Base-by-base conservation (phyloP, 2,888 invertebrate species). In the Chalcis sispes region DNA sequence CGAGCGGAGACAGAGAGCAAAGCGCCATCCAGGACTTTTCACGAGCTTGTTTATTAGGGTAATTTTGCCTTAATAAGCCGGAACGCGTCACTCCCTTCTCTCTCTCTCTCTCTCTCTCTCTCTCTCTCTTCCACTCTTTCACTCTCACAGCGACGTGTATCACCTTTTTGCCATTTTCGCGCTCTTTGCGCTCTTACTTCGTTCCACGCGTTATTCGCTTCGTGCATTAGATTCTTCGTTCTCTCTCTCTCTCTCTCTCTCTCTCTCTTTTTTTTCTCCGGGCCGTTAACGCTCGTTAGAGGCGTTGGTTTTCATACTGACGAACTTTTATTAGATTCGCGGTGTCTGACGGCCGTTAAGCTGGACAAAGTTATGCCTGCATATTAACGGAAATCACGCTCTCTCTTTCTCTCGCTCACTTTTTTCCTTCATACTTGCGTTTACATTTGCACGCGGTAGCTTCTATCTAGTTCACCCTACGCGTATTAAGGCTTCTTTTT, bases 41-140 rank as follows among this genome's bases (percentile, higher is more conserved):
- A 77, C 79, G 52, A 54, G 82, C 79, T 81, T 85, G 83, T 86
- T 85, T 86, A 86, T 85, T 84, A 83, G 83, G 80, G 83, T 82
- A 79, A 82, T 85, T 86, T 78, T 80, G 82, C 83, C 84, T 86
- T 86, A 86, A 86, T 86, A 86, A 86, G 84, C 84, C 81, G 79
- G 83, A 83, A 84, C 83, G 64, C 58, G n/a, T n/a, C n/a, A n/a
- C n/a, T n/a, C n/a, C n/a, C n/a, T n/a, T n/a, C n/a, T n/a, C n/a
- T n/a, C n/a, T n/a, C n/a, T n/a, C n/a, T n/a, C n/a, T n/a, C n/a
- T n/a, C n/a, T n/a, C n/a, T n/a, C n/a, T n/a, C n/a, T n/a, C n/a
- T n/a, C n/a, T n/a, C n/a, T n/a, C 71, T 54, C 65, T 15, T 65
- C 27, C 42, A 3, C 36, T 52, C 36, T 25, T n/a, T 66, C 54